Evolutionary conservation across 2,113 vertebrate genomes (phyloP).

Genomic region (Eulacestoma nigropectus): DNA sequence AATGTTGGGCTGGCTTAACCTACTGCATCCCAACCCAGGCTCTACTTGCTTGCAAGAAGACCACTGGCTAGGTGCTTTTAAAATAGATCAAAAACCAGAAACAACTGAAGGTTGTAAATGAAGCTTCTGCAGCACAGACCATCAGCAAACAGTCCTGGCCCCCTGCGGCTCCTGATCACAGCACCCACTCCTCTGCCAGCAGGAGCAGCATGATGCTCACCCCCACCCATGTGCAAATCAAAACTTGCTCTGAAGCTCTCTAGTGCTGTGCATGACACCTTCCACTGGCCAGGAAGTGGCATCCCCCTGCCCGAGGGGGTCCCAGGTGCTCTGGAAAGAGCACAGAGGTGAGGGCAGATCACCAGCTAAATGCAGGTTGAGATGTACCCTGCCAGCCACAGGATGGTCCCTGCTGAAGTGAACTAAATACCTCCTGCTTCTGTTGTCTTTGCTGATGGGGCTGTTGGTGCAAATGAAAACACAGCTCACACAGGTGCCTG

Average conservation of each 20-base stretch:
- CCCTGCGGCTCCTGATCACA: accelerated
- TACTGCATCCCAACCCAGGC: accelerated
- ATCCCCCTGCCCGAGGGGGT: not conserved
- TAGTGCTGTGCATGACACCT: not conserved
- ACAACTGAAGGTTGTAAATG: accelerated
- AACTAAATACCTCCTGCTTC: not conserved
- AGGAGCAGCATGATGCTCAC: too few relatives aligned
- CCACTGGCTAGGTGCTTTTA: not conserved
- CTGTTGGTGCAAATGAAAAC: not conserved
- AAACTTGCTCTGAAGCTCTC: not conserved
- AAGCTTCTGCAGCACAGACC: not conserved
- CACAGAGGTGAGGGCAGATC: not conserved
- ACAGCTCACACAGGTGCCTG: not conserved
- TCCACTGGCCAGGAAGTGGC: not conserved
- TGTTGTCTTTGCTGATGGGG: not conserved
- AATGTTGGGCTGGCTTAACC: not conserved
- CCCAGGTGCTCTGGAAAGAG: not conserved
- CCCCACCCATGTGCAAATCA: accelerated
- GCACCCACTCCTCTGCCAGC: not conserved
- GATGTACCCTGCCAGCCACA: not conserved
- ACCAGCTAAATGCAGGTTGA: not conserved
- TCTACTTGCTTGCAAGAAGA: not conserved
- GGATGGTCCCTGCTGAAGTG: not conserved
- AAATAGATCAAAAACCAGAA: not conserved
- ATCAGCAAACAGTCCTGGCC: accelerated